Base-by-base conservation (phyloP, 2,113 vertebrate species). In the Leuciscus idus region DNA sequence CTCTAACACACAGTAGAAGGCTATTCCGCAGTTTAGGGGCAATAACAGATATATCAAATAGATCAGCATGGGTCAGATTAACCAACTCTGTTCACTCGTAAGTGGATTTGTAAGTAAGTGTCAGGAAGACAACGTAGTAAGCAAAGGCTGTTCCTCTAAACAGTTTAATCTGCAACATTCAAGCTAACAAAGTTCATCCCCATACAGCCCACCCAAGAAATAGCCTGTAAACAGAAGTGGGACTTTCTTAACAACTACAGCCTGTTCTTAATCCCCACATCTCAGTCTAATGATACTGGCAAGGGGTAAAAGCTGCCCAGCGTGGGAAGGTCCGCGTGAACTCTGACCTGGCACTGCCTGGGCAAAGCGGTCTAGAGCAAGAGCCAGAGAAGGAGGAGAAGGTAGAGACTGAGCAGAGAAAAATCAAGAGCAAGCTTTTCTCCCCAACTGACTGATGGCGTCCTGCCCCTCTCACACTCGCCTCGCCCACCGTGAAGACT, bases 241-340 rank as follows among this genome's bases (percentile, higher is more conserved):
- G 78, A 84, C 26, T 87, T 92, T 88, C 90, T 93, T 92, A 92
- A 93, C 88, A 89, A 84, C 90, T 39, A 62, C 89, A 59, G 92
- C 89, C 91, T 91, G 72, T 87, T 89, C 89, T 79, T 93, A 92
- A 94, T 93, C 93, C 90, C 83, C 89, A 61, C 52, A 77, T 87
- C 89, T 83, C 87, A 92, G 89, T 89, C 88, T 91, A 90, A 94
- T 90, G 92, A 90, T 91, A 88, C 90, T 91, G 90, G 92, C 91
- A 91, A 92, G 91, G 91, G 89, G 93, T 94, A 93, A 94, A 93
- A 91, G 91, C 92, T 92, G 90, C 89, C 92, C 85, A 52, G 89
- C 89, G 92, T 92, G 91, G 90, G 93, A 94, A 93, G 92, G 75
- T 90, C 90, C 88, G 86, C 46, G 79, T 91, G 90, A 93, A 92